Conservation (phyloP, 2,113 vertebrate genomes). For the Brachirus orientalis region DNA sequence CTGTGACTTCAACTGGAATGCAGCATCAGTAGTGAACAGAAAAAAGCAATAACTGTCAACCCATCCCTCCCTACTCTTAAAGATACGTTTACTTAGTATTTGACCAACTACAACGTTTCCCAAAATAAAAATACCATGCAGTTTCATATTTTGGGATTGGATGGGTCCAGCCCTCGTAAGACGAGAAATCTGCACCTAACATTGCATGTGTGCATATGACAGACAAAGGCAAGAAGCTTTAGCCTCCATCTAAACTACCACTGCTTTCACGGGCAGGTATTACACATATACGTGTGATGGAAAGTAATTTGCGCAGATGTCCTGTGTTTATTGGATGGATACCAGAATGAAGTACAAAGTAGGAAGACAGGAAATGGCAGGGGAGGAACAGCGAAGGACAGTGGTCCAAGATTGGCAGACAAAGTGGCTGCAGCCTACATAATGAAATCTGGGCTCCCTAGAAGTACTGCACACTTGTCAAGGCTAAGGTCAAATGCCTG, state of each 20-base stretch:
- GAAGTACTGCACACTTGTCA: slow-evolving; percentile 64
- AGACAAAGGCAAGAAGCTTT: too few relatives aligned
- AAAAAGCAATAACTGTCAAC: too few relatives aligned
- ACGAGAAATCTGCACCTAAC: too few relatives aligned
- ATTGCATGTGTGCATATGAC: too few relatives aligned
- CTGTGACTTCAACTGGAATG: too few relatives aligned
- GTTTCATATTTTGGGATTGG: too few relatives aligned
- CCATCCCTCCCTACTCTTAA: too few relatives aligned
- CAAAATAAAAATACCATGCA: too few relatives aligned
- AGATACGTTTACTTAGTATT: too few relatives aligned
- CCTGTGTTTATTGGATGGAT: slow-evolving; percentile 7
- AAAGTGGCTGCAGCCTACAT: slow-evolving; percentile 62
- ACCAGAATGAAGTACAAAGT: not conserved
- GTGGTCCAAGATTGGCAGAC: slow-evolving; percentile 52
- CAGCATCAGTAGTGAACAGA: too few relatives aligned
- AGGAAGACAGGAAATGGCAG: not conserved
- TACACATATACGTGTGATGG: not conserved
- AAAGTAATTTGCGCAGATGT: slow-evolving; percentile 12
- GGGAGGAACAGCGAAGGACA: not conserved
- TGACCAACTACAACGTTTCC: too few relatives aligned
- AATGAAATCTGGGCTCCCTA: slow-evolving; percentile 71
- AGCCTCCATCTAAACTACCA: slow-evolving; percentile 21
- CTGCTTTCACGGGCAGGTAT: slow-evolving; percentile 1
- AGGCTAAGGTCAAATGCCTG: slow-evolving; percentile 77
- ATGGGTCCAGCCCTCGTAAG: too few relatives aligned